Evolutionary conservation across 1,140 invertebrate genomes (phyloP).

Genomic region (Dreissena rostriformis): DNA sequence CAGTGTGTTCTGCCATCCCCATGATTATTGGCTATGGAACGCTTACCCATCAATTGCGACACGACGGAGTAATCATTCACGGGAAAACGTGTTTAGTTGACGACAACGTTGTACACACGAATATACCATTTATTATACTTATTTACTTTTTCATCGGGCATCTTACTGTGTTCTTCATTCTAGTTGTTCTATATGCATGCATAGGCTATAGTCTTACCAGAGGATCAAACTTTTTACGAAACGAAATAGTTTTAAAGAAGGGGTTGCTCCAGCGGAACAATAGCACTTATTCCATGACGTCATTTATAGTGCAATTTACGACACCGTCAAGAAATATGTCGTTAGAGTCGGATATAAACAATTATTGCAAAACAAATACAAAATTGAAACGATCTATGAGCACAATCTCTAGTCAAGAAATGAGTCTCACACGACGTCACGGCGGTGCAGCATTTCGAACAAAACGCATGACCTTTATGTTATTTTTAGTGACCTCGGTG

Average conservation of each 20-base stretch:
- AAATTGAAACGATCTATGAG: constrained; percentile 17
- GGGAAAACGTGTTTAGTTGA: too few relatives aligned
- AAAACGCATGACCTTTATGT: constrained; percentile 46
- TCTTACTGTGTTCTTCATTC: too few relatives aligned
- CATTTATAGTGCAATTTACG: constrained; percentile 14
- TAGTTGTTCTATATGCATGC: too few relatives aligned
- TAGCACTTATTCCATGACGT: constrained; percentile 38
- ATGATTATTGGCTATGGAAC: constrained; percentile 50
- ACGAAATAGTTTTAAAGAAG: too few relatives aligned
- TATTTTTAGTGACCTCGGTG: too few relatives aligned
- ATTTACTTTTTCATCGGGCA: constrained; percentile 39
- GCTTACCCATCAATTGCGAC: background rate
- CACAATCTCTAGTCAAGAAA: constrained; percentile 32
- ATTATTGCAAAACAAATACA: constrained; percentile 10
- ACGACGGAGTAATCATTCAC: too few relatives aligned
- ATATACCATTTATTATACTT: constrained; percentile 30
- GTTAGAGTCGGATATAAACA: background rate
- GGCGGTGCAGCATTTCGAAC: constrained; percentile 35
- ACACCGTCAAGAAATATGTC: constrained; percentile 15
- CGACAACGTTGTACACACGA: constrained; percentile 12
- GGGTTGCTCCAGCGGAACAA: too few relatives aligned
- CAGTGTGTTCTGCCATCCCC: constrained; percentile 26
- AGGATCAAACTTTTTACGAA: too few relatives aligned
- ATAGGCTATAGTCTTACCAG: too few relatives aligned
- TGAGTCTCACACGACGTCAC: constrained; percentile 32